Base-by-base conservation (phyloP, 2,113 vertebrate genomes). In the Ceratotherium simum region DNA sequence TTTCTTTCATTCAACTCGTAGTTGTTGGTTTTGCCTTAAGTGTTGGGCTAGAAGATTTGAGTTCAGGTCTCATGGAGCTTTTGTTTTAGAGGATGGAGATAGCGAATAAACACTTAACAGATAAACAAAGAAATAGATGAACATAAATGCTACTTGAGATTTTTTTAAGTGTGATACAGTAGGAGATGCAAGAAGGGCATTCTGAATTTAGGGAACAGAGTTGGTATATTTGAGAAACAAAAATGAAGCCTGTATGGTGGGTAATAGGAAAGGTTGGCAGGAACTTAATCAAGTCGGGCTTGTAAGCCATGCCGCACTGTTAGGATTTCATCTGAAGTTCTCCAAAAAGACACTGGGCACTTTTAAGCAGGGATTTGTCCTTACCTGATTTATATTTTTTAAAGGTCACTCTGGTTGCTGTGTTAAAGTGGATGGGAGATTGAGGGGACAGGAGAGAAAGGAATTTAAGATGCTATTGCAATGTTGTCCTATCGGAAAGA, bases 221-320 rank as follows among this genome's bases (percentile, higher is more conserved):
- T n/a, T 27, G 16, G 7, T 42, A 0, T 33, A 23, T 79, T 36
- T 33, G 46, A 73, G 39, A 58, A 78, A 67, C 39, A 73, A n/a
- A 82, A 72, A 33, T 3, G 31, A 94, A 36, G 42, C 48, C 64
- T 36, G 10, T 9, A 9, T n/a, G 48, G 25, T 48, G n/a, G 31
- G 33, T 31, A 31, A 10, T 42, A 33, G 58, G 31, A 79, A 17
- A 33, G 14, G 8, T 20, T 11, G 39, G 3, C 7, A 4, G 73
- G 29, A 87, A 29, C 60, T 8, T 4, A 54, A 29, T 21, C 6
- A 17, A 23, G 5, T 3, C 18, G 64, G 36, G n/a, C 11, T 65
- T 33, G 29, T 36, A 25, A 81, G n/a, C 23, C 1, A 0, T 20
- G 33, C 60, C 2, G 6, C 0, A 2, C 3, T 21, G 5, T 18